phyloP scores from a whole-genome alignment of 2,888 invertebrate genomes.

The Stenodema calcarata region DNA sequence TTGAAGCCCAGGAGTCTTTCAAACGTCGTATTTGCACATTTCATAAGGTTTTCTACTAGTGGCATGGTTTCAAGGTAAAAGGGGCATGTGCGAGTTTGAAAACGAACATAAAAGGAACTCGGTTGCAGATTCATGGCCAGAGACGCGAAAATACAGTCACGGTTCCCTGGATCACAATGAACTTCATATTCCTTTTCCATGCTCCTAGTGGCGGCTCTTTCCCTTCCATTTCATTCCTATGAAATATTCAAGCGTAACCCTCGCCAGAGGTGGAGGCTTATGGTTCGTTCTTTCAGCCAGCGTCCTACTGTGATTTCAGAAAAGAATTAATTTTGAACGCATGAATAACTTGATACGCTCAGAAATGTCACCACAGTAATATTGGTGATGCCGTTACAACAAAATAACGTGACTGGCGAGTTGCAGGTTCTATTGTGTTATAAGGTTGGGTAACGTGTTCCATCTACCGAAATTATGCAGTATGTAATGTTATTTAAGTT shows the following conservation, averaged over 20 bases:
- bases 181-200: slow-evolving; percentile 33
- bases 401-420: no score
- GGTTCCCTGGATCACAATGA: slow-evolving; percentile 38
- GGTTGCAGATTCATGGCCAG: not conserved
- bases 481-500: no score
- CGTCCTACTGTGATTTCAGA: not conserved
- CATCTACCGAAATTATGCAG: no score
- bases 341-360: not conserved
- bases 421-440: no score
- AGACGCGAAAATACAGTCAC: slow-evolving; percentile 23
- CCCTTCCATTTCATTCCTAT: slow-evolving; percentile 1
- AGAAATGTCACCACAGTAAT: no score
- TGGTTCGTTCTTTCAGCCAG: not conserved
- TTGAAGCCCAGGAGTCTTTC: no score
- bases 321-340: not conserved
- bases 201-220: not conserved
- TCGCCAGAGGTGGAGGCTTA: not conserved
- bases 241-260: slow-evolving; percentile 40
- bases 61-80: not conserved
- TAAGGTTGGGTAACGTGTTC: no score
- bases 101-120: not conserved
- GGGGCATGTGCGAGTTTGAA: not conserved
- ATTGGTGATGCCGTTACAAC: no score
- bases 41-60: not conserved
- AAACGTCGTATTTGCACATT: not conserved